Percentiles rank a stretch among this genome's conserved stretches.
Conservation (phyloP, 2,888 invertebrate genomes). For the Ceraclea dissimilis region DNA sequence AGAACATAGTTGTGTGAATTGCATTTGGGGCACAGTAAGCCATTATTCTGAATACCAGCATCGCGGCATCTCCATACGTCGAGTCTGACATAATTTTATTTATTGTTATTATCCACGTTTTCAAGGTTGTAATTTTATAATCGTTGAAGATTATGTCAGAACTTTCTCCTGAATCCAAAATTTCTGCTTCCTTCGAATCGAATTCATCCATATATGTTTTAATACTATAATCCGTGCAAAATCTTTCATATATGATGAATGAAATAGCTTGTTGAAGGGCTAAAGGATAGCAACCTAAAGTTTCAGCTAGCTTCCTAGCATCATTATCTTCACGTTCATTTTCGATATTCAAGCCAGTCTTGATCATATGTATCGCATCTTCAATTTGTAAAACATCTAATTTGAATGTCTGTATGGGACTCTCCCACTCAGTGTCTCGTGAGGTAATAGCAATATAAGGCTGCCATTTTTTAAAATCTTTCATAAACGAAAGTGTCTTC, state of each 20-base stretch:
- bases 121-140: not conserved
- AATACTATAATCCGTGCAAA: not conserved
- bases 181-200: not conserved
- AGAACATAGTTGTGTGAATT: not conserved
- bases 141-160: not conserved
- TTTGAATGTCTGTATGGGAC: not conserved
- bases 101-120: not conserved
- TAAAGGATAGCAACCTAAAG: not conserved
- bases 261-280: not conserved
- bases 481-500: not conserved
- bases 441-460: not conserved
- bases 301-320: not conserved
- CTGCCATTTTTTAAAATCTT: not conserved
- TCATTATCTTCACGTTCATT: not conserved
- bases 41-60: not conserved
- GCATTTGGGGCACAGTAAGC: not conserved
- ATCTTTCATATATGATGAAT: not conserved
- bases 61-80: not conserved
- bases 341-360: not conserved
- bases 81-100: not conserved
- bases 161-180: not conserved
- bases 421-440: not conserved
- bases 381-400: not conserved
- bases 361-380: not conserved
- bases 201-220: not conserved